Conservation (phyloP, 1,140 invertebrate genomes). For the Dinoponera quadriceps region DNA sequence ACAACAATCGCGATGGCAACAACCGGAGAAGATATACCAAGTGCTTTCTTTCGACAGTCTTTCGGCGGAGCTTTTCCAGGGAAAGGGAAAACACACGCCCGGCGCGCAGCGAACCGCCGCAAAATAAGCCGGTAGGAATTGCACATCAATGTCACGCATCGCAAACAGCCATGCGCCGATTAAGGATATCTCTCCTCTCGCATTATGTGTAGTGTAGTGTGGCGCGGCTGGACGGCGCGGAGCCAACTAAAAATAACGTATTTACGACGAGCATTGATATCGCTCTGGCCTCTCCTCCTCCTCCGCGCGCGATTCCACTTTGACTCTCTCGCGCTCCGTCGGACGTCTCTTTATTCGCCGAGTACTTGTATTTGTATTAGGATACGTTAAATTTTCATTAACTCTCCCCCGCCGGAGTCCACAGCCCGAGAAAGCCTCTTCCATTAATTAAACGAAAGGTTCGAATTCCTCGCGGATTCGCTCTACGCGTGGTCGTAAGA, state of each 20-base stretch:
- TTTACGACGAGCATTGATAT: conserved; percentile 73
- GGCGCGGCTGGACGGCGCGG: conserved; percentile 57
- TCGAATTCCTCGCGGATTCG: background rate
- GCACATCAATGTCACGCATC: conserved; percentile 63
- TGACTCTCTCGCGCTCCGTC: background rate
- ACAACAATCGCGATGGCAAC: too few relatives aligned
- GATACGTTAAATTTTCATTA: conserved; percentile 10
- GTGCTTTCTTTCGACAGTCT: too few relatives aligned
- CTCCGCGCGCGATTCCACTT: conserved; percentile 9
- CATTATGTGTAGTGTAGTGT: conserved; percentile 48
- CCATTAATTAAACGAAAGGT: conserved; percentile 2
- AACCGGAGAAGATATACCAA: background rate
- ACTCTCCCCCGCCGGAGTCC: background rate
- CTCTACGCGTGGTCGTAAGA: background rate
- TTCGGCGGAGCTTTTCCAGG: background rate
- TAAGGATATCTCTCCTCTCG: conserved; percentile 67
- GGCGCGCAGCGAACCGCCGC: background rate
- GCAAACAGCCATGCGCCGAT: conserved; percentile 63
- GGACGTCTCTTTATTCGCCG: conserved; percentile 7
- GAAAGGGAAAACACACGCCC: background rate
- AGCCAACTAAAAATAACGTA: conserved; percentile 74
- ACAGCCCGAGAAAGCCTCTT: too few relatives aligned
- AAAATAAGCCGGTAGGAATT: conserved; percentile 50
- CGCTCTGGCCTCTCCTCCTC: conserved; percentile 8
- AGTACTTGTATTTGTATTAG: background rate